Percentiles rank a stretch among this genome's conserved stretches.
Evolutionary conservation across 2,113 vertebrate genomes (phyloP).

Genomic region (Apaloderma vittatum): DNA sequence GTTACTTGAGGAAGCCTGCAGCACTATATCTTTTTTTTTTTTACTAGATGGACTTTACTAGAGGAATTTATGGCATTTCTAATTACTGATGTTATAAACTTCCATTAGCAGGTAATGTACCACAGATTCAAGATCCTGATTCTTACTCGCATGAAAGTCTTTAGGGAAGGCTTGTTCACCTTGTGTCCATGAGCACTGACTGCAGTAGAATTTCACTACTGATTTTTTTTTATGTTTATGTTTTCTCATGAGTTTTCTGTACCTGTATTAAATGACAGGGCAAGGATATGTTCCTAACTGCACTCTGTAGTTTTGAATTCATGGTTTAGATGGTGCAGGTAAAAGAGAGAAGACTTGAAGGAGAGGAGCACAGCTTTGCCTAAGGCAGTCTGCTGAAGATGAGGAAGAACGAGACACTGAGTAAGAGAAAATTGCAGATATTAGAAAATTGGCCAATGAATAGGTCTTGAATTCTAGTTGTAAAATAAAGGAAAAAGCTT

Average conservation of each 20-base stretch:
- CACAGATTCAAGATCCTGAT: not conserved
- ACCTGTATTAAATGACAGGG: not conserved
- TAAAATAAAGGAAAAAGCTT: not conserved
- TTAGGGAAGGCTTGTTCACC: not conserved
- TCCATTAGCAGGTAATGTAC: not conserved
- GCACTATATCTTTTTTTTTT: not conserved
- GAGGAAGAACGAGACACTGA: not conserved
- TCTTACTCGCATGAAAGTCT: not conserved
- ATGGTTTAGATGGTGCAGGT: not conserved
- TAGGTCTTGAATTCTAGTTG: constrained; percentile 18
- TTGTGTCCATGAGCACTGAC: not conserved
- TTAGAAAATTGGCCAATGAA: constrained; percentile 32
- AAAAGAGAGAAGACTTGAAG: not conserved
- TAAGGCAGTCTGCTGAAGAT: constrained; percentile 1
- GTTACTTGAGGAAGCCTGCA: not conserved
- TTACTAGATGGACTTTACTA: not conserved
- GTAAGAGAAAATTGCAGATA: constrained; percentile 23
- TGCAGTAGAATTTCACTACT: not conserved
- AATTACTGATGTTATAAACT: not conserved
- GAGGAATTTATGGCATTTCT: not conserved
- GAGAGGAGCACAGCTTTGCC: not conserved
- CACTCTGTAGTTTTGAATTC: not conserved
- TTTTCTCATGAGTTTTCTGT: not conserved
- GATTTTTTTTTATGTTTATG: not conserved
- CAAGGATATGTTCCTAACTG: constrained; percentile 3